phyloP scores from a whole-genome alignment of 2,113 vertebrate species.

The Climacteris rufus region DNA sequence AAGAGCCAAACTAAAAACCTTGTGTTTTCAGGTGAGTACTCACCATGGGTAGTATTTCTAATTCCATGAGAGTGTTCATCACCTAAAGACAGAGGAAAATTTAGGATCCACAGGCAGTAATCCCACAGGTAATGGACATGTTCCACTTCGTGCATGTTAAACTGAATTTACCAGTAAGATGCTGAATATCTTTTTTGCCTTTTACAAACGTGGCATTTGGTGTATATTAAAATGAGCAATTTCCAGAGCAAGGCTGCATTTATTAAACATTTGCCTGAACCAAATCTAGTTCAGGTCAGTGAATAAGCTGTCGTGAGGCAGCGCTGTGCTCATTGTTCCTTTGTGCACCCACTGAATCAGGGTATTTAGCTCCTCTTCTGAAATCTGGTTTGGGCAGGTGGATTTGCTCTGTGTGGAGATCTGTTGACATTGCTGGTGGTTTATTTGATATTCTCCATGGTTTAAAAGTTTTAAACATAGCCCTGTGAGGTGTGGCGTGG shows the following conservation, averaged over 20 bases:
- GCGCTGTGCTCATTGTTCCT: background rate
- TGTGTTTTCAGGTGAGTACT: background rate
- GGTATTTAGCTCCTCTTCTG: background rate
- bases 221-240: background rate
- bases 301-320: background rate
- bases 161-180: background rate
- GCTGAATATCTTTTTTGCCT: background rate
- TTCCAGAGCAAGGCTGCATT: background rate
- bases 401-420: background rate
- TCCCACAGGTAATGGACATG: too few relatives aligned
- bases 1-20: too few relatives aligned
- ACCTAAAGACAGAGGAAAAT: background rate
- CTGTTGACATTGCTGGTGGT: background rate
- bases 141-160: background rate
- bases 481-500: background rate
- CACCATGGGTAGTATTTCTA: background rate
- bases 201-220: background rate
- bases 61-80: background rate
- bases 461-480: background rate
- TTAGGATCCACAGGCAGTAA: fast-evolving
- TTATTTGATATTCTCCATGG: background rate
- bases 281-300: background rate
- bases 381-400: background rate
- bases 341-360: background rate
- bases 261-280: background rate